Evolutionary conservation across 2,888 invertebrate genomes (phyloP).

Genomic region (Merodon equestris): DNA sequence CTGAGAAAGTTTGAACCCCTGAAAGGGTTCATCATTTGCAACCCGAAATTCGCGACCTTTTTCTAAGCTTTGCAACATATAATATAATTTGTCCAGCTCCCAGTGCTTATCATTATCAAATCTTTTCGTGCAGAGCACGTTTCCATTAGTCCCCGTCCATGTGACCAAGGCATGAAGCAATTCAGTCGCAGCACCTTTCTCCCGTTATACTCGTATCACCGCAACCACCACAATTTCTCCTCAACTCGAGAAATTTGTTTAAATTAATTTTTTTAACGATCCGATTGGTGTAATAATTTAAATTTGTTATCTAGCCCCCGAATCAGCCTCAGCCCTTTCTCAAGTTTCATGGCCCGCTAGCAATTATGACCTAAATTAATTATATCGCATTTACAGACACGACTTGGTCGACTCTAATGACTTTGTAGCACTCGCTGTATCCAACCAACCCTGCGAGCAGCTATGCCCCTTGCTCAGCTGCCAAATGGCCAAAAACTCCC

Average conservation of each 20-base stretch:
- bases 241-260: background rate
- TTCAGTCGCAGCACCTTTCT: background rate
- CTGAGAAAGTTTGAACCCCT: too few species aligned
- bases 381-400: conserved; percentile 59
- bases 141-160: too few species aligned
- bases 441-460: conserved; percentile 9
- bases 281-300: conserved; percentile 48
- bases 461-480: background rate
- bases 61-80: too few species aligned
- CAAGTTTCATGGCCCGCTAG: conserved; percentile 37
- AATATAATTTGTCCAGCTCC: too few species aligned
- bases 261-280: conserved; percentile 41
- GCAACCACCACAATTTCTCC: too few species aligned
- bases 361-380: conserved; percentile 65
- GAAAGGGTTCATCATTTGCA: too few species aligned
- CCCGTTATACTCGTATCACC: conserved; percentile 6
- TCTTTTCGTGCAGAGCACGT: too few species aligned
- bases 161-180: background rate
- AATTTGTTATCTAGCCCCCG: conserved; percentile 41
- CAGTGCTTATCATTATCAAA: too few species aligned
- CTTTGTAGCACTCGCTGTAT: conserved; percentile 4
- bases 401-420: conserved; percentile 38
- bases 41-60: too few species aligned
- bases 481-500: background rate
- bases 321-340: conserved; percentile 41